Base-by-base conservation (phyloP, 2,797 vertebrate species). In the Mormyrus proboscirostris region DNA sequence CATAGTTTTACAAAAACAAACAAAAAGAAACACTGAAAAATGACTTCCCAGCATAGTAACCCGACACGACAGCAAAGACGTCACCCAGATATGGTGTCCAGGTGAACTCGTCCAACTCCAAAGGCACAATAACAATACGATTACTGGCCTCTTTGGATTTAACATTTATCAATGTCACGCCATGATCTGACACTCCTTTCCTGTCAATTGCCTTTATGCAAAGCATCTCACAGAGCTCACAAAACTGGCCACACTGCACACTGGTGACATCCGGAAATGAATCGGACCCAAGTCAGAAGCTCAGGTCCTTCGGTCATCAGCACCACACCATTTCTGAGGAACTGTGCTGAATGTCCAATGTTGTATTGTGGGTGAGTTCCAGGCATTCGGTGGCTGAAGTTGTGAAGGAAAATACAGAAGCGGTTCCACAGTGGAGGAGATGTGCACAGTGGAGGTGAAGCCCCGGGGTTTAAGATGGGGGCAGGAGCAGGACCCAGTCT, bases 111-210 rank as follows among this genome's bases (percentile, higher is more conserved):
- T 82, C 19, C 38, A 47, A 82, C 76, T 82, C 76, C 76, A 82
- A 82, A 47, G 76, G 76, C 76, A 82, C 41, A 47, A 82, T 82
- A 82, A 44, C 76, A 82, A 47, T 82, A 44, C n/a, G 76, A 47
- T 82, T 47, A 47, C 76, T 6, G 76, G 76, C 76, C 76, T 82
- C 76, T 82, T 82, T 82, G 38, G 76, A 12, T 82, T 82, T 47
- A 76, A 47, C 41, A 41, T 47, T 82, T 10, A 82, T 82, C 76
- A 44, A 33, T 44, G 16, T n/a, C 38, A 44, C 16, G 1, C 16
- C 41, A 44, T 79, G 41, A 82, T 82, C 19, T 47, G 16, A 47
- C 76, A 7, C 41, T 47, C 76, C 0, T 82, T 82, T 82, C 19
- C 41, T 82, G 76, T 16, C 22, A 41, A 79, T 44, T 41, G 73